Percentiles rank a stretch among this genome's conserved stretches.
phyloP scores from a whole-genome alignment of 2,888 invertebrate genomes.

The Cheilosia vulpina region DNA sequence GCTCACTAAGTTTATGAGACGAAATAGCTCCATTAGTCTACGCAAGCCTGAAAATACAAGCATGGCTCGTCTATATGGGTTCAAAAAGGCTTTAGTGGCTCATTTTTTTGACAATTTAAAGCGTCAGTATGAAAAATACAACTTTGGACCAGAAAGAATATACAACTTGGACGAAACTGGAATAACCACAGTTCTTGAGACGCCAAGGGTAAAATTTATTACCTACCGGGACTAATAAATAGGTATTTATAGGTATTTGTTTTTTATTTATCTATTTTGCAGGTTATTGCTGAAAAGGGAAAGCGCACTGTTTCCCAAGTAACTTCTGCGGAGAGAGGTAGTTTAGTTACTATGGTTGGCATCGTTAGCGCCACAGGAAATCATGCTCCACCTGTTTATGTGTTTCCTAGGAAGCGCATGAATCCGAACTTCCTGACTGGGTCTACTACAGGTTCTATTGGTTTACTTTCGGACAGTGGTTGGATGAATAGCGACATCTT shows the following conservation, averaged over 20 bases:
- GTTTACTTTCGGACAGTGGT: conserved; percentile 5
- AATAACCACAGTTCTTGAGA: conserved; percentile 8
- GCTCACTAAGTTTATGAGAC: conserved; percentile 2
- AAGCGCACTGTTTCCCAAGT: conserved; percentile 6
- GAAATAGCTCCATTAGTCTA: conserved; percentile 16
- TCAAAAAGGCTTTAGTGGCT: not conserved
- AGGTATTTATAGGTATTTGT: not conserved
- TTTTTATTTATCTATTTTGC: no score
- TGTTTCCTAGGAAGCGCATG: conserved; percentile 14
- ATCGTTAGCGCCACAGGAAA: conserved; percentile 4
- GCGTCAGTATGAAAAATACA: not conserved
- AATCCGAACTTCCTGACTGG: conserved; percentile 1
- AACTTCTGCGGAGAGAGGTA: no score
- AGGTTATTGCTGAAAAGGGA: conserved; percentile 17
- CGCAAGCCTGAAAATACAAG: conserved; percentile 11
- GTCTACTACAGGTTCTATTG: no score
- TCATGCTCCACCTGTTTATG: conserved; percentile 10
- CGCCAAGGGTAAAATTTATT: not conserved
- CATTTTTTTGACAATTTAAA: conserved; percentile 19
- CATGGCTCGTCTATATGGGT: conserved; percentile 1
- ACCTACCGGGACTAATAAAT: no score
- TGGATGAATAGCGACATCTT: conserved; percentile 22
- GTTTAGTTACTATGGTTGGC: not conserved
- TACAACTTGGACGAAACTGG: conserved; percentile 31
- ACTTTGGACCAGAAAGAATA: conserved; percentile 20